Percentiles rank a stretch among this genome's conserved stretches.
Conservation (phyloP, 2,113 vertebrate genomes). For the Heloderma charlesbogerti region DNA sequence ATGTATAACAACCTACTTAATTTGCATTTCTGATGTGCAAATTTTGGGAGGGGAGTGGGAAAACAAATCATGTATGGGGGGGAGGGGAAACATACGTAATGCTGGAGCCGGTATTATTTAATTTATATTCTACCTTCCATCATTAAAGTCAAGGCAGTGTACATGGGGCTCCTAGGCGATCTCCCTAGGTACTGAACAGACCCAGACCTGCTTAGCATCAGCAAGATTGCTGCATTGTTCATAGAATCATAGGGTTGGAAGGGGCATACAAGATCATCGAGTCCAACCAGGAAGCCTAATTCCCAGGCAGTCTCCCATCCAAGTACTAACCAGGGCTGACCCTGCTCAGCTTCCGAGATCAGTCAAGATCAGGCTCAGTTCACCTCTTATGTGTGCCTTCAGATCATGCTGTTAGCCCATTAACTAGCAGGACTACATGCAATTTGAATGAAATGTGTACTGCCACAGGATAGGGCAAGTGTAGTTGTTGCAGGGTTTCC, state of each 20-base stretch:
- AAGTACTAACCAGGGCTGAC: no score
- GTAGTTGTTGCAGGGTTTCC: neutral
- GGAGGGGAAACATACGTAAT: neutral
- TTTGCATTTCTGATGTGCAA: neutral
- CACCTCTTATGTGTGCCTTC: neutral
- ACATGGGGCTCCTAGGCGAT: neutral
- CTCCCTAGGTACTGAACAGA: neutral
- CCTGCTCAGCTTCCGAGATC: no score
- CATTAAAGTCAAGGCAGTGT: neutral
- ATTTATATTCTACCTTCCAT: neutral
- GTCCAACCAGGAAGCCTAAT: no score
- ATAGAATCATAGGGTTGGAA: no score
- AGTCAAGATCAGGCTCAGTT: no score
- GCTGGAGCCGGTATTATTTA: neutral
- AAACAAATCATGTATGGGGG: neutral
- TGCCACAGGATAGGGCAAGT: neutral
- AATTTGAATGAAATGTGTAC: neutral
- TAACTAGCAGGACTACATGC: neutral
- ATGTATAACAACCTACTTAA: neutral
- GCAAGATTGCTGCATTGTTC: neutral
- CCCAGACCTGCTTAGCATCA: neutral
- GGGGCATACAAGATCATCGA: no score
- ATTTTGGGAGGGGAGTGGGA: no score
- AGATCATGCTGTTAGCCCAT: neutral
- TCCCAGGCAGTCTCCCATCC: no score